These are phyloP conservation scores for Anseranas semipalmata DNA, from an alignment of 2,113 vertebrate species.

Conservation along the genomic window DNA sequence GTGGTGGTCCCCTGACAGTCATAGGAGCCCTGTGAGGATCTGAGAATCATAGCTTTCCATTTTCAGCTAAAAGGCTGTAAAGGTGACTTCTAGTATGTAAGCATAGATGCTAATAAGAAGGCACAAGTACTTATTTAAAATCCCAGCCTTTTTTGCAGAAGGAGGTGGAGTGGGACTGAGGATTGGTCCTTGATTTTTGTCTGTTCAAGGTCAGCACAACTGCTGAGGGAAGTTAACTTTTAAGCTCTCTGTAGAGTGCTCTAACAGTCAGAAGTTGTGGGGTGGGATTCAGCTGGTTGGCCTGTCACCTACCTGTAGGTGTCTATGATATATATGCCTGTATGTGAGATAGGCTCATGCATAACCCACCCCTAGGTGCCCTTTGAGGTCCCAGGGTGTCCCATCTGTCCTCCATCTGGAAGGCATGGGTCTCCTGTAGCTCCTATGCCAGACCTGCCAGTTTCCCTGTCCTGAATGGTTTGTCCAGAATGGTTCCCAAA, in stretches of 20 bases:
- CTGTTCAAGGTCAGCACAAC: background rate
- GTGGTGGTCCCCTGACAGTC: background rate
- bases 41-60: background rate
- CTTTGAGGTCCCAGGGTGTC: background rate
- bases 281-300: background rate
- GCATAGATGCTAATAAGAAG: background rate
- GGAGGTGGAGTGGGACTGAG: background rate
- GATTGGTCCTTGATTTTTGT: background rate
- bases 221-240: background rate
- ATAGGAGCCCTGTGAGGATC: background rate
- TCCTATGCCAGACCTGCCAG: background rate
- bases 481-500: background rate
- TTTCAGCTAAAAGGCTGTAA: background rate
- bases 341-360: background rate
- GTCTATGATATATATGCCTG: background rate
- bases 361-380: background rate
- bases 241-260: background rate
- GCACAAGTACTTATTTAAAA: background rate
- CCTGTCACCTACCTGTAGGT: background rate
- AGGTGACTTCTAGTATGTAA: background rate
- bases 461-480: background rate
- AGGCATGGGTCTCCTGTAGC: background rate
- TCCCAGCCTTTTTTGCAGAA: background rate
- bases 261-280: background rate
- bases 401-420: background rate